Percentiles rank a stretch among this genome's conserved stretches.
Evolutionary conservation across 2,113 vertebrate genomes (phyloP).

Genomic region (Jaculus jaculus): DNA sequence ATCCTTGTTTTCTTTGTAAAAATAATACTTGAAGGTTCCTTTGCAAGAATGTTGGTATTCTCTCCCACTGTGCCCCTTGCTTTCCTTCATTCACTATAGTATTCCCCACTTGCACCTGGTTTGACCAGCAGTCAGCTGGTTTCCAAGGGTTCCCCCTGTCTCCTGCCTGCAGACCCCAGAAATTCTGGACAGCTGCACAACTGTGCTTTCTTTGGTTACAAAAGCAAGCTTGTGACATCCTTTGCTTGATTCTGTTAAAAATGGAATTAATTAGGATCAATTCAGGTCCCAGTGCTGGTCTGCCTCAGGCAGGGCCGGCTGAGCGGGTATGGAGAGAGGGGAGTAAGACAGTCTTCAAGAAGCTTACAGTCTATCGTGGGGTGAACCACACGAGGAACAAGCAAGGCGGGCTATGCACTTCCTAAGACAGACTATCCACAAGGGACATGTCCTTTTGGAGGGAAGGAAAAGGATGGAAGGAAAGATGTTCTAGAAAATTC

Average conservation of each 20-base stretch:
- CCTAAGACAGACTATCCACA: rapidly evolving
- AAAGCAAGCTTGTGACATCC: constrained; percentile 71
- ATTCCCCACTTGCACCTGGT: constrained; percentile 79
- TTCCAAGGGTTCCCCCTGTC: constrained; percentile 65
- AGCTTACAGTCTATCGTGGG: neutral
- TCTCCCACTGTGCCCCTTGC: constrained; percentile 46
- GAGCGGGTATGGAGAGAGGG: neutral
- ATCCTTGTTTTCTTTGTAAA: constrained; percentile 79
- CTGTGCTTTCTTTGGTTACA: constrained; percentile 67
- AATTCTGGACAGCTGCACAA: constrained; percentile 71
- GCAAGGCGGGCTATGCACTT: neutral
- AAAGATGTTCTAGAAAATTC: neutral
- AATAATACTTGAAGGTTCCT: constrained; percentile 72
- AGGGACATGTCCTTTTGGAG: rapidly evolving
- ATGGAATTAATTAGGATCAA: constrained; percentile 43
- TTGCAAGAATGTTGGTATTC: constrained; percentile 78
- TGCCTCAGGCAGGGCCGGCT: neutral
- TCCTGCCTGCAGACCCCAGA: constrained; percentile 30
- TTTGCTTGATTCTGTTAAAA: constrained; percentile 51
- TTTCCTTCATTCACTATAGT: constrained; percentile 70
- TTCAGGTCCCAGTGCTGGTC: neutral
- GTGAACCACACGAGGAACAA: rapidly evolving
- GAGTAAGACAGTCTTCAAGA: neutral
- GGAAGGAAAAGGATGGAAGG: neutral
- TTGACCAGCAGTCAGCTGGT: constrained; percentile 79